Evolutionary conservation across 2,113 vertebrate genomes (phyloP).

Genomic region (Rhinopithecus roxellana): DNA sequence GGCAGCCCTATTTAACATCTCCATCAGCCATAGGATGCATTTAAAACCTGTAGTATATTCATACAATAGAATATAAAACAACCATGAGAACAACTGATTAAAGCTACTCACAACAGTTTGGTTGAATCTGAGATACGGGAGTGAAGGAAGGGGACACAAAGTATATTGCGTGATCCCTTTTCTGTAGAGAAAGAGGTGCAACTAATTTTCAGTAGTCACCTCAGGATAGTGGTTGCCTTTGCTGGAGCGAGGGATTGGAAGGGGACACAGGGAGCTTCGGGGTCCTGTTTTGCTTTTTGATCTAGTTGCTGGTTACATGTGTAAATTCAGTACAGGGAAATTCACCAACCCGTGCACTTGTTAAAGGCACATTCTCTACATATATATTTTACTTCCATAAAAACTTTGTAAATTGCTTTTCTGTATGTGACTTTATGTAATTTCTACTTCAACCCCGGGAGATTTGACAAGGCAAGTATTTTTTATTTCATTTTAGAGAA

Average conservation of each 20-base stretch:
- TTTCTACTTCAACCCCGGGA: background rate
- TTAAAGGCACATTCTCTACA: background rate
- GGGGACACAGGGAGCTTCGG: background rate
- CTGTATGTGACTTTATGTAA: background rate
- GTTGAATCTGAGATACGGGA: background rate
- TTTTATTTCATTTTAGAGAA: background rate
- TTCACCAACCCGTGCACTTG: background rate
- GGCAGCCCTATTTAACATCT: background rate
- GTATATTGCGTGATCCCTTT: background rate
- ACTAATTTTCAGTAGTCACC: background rate
- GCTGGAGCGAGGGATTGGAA: background rate
- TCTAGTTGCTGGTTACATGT: background rate
- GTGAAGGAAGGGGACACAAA: background rate
- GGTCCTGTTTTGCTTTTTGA: background rate
- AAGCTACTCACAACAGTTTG: background rate
- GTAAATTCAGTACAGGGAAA: no score
- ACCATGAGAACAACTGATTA: background rate
- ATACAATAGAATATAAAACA: background rate
- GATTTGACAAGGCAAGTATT: background rate
- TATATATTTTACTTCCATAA: background rate
- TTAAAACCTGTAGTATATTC: background rate
- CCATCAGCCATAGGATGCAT: background rate
- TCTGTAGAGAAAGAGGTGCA: background rate
- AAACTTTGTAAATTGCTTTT: background rate
- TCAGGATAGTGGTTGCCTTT: background rate